phyloP scores from a whole-genome alignment of 1,140 invertebrate species.

The Trichoplusia ni region DNA sequence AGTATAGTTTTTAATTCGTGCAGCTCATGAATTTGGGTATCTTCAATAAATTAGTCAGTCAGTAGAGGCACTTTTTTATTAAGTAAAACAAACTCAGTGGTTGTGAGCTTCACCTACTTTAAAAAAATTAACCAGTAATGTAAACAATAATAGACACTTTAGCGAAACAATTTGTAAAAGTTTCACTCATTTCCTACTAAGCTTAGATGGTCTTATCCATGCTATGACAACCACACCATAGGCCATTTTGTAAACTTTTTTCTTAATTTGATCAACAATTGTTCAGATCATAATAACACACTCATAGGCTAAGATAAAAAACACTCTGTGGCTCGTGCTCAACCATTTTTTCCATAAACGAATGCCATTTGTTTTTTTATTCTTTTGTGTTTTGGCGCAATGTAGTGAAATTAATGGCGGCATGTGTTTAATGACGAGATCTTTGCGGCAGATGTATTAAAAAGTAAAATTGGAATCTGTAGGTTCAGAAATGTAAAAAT shows the following conservation, averaged over 20 bases:
- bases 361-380: constrained; percentile 52
- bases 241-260: constrained; percentile 57
- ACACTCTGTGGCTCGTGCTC: constrained; percentile 61
- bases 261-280: constrained; percentile 76
- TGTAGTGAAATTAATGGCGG: constrained; percentile 62
- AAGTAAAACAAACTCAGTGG: no score
- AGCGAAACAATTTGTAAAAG: no score
- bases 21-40: no score
- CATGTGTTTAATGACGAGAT: constrained; percentile 68
- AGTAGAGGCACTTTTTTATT: no score
- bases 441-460: constrained; percentile 43
- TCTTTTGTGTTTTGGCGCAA: constrained; percentile 45
- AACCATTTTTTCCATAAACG: constrained; percentile 61
- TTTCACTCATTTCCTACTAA: no score
- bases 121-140: no score
- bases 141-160: no score
- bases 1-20: no score
- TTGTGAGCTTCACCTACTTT: no score
- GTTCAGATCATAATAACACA: constrained; percentile 56
- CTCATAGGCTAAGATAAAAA: constrained; percentile 43
- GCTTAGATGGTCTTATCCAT: constrained; percentile 27
- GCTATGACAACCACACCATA: constrained; percentile 7
- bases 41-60: no score
- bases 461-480: constrained; percentile 12
- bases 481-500: constrained; percentile 3